Conservation (phyloP, 2,113 vertebrate genomes). For the Okapia johnstoni region DNA sequence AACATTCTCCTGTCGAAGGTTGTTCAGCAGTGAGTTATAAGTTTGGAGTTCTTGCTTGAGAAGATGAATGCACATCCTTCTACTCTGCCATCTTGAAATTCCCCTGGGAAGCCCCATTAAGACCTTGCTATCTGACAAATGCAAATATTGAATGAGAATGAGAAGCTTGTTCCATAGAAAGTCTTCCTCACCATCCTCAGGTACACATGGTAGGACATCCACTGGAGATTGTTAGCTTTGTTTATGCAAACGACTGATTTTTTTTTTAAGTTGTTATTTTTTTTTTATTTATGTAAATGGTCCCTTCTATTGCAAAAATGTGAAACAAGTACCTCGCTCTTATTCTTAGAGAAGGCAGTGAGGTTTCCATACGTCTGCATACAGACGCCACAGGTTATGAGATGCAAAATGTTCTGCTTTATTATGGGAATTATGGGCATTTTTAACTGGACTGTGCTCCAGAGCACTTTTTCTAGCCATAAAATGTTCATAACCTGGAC, state of each 20-base stretch:
- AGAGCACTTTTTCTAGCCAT: neutral
- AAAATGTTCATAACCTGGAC: neutral
- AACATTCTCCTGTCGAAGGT: neutral
- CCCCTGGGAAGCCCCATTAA: neutral
- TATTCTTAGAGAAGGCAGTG: neutral
- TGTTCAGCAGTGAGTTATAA: neutral
- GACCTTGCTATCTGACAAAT: neutral
- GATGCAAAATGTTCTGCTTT: neutral
- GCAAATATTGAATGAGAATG: neutral
- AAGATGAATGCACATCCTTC: neutral
- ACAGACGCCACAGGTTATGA: neutral
- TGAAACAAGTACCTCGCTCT: neutral
- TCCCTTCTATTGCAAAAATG: neutral
- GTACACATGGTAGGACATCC: accelerated
- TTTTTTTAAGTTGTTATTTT: neutral
- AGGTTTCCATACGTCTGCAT: neutral
- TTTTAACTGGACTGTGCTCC: neutral
- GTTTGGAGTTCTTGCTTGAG: neutral
- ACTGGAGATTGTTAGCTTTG: neutral
- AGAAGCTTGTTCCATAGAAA: neutral
- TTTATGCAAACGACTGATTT: neutral
- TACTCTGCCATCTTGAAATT: neutral
- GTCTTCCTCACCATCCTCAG: accelerated
- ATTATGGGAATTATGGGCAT: neutral
- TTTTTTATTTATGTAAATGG: neutral